Percentiles rank a stretch among this genome's conserved stretches.
Evolutionary conservation across 1,140 invertebrate genomes (phyloP).

Genomic region (Adelges cooleyi): DNA sequence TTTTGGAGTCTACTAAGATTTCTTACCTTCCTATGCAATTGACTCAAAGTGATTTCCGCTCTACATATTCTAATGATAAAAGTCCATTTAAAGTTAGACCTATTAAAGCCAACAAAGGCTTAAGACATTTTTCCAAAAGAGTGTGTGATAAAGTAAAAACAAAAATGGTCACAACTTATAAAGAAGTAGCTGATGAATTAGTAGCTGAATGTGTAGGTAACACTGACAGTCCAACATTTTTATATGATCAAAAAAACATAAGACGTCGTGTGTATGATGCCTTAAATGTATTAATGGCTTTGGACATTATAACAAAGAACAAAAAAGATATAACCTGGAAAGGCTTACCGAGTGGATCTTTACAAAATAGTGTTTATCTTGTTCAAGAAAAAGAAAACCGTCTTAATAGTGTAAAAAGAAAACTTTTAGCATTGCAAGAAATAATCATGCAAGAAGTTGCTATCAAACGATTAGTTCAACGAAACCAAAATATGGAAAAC

Average conservation of each 20-base stretch:
- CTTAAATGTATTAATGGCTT: slow-evolving; percentile 98
- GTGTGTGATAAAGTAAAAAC: slow-evolving; percentile 98
- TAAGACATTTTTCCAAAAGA: slow-evolving; percentile 99
- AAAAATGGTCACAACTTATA: slow-evolving; percentile 87
- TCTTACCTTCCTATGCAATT: slow-evolving; percentile 17
- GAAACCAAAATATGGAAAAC: slow-evolving; percentile 1
- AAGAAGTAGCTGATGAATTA: slow-evolving; percentile 96
- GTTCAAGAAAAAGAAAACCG: slow-evolving; percentile 82
- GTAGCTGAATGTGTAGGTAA: slow-evolving; percentile 65
- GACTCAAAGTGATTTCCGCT: slow-evolving; percentile 13
- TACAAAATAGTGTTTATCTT: slow-evolving; percentile 82
- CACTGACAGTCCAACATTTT: slow-evolving; percentile 9
- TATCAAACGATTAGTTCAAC: slow-evolving; percentile 11
- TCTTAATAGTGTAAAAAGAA: slow-evolving; percentile 80
- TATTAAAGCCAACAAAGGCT: slow-evolving; percentile 83
- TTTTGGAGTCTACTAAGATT: slow-evolving; percentile 22
- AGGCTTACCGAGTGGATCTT: slow-evolving; percentile 91
- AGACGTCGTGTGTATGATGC: slow-evolving; percentile 97
- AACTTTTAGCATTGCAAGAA: slow-evolving; percentile 90
- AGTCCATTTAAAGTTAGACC: slow-evolving; percentile 16
- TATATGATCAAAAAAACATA: slow-evolving; percentile 99
- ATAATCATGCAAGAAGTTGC: slow-evolving; percentile 62
- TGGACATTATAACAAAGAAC: slow-evolving; percentile 99
- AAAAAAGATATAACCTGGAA: slow-evolving; percentile 99
- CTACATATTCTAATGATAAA: neutral